phyloP scores from a whole-genome alignment of 2,113 vertebrate genomes.

The Hassar affinis region DNA sequence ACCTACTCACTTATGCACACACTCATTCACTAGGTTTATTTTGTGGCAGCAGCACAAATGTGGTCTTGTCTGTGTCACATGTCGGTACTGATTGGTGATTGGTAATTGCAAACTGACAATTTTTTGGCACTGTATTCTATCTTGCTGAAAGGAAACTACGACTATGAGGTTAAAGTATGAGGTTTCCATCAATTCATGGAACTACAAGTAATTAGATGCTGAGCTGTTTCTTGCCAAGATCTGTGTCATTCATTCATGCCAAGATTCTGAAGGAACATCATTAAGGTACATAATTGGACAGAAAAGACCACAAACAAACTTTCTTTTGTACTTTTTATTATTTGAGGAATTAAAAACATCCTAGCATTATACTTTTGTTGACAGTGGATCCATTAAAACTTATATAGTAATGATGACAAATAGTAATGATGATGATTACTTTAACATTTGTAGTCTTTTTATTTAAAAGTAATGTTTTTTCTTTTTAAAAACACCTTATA shows the following conservation, averaged over 20 bases:
- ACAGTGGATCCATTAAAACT: background rate
- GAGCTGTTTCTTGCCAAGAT: background rate
- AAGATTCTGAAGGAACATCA: background rate
- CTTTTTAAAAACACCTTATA: background rate
- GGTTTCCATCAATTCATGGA: background rate
- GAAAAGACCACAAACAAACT: background rate
- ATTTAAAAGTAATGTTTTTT: background rate
- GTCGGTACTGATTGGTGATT: slow-evolving; percentile 58
- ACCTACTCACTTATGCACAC: no score
- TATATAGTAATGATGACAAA: background rate
- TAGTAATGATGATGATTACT: background rate
- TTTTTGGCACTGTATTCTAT: background rate
- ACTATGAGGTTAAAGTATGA: background rate
- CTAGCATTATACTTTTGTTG: background rate
- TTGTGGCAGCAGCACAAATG: slow-evolving; percentile 36
- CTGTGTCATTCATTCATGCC: background rate
- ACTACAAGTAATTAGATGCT: slow-evolving; percentile 10
- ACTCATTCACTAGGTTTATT: background rate
- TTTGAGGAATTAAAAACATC: background rate
- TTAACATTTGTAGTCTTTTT: background rate
- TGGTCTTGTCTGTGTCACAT: slow-evolving; percentile 37
- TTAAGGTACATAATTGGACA: background rate
- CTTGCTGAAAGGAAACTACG: background rate
- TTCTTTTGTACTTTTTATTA: background rate
- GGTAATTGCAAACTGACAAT: background rate